Evolutionary conservation across 1,140 invertebrate species (phyloP), one percentile per base, ranked within the genome.

Genomic region (Heliconius congener): DNA sequence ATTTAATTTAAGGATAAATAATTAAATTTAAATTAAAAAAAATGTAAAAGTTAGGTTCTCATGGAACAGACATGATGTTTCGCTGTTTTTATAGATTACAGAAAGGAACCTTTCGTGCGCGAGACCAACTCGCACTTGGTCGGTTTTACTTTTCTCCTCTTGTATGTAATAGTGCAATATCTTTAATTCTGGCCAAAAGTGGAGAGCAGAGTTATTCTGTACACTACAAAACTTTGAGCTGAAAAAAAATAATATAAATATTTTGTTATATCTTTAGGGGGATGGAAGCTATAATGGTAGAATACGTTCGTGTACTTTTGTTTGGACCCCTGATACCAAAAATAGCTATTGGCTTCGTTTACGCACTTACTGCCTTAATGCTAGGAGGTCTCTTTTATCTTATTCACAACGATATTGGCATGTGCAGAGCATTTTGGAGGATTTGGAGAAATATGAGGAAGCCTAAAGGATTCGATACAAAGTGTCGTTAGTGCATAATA

Each of bases 331-430:
- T 97, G 46, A 80, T 98, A 75, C 96, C 98, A 19, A 98, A 98
- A 95, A 77, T 97, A n/a, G 95, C 96, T 2, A 93, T 98, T 78
- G 93, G 91, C 6, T 76, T 96, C 0, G 95, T 98, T 4, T 97
- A 98, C 87, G 80, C 95, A 1, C 39, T 98, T 0, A 97, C 97
- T 6, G 96, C 96, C 9, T 81, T 96, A 0, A 97, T 97, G 5
- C 95, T 99, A 50, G 98, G 97, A 77, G 98, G 98, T 39, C 95
- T 99, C 8, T 96, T 98, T 82, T 97, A 98, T 88, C 97, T 98
- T 78, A 98, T 97, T 85, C 97, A 97, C 91, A 97, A 97, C 89
- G 98, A 98, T 92, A 96, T 98, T 81, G 98, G 99, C 23, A 95
- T 99, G 78, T 96, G 96, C 46, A 96, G 97, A 83, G 96, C 97